Percentiles rank a stretch among this genome's conserved stretches.
phyloP scores from a whole-genome alignment of 2,888 invertebrate genomes.

The Ferdinandea cuprea region DNA sequence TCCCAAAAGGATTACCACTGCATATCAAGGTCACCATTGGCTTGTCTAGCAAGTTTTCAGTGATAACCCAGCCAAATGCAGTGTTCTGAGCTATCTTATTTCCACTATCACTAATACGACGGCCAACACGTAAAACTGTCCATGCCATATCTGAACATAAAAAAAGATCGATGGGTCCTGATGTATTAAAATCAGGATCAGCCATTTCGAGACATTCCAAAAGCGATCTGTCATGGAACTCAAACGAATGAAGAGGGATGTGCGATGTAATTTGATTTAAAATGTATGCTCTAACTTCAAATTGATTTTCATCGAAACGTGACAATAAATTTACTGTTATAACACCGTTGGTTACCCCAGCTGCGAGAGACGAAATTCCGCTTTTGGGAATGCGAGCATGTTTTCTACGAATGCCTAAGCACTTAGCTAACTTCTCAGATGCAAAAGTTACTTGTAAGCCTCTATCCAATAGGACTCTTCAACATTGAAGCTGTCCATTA shows the following conservation, averaged over 20 bases:
- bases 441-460: too few species aligned
- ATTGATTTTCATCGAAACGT: not conserved
- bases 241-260: slow-evolving; percentile 2
- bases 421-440: too few species aligned
- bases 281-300: slow-evolving; percentile 12
- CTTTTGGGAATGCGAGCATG: slow-evolving; percentile 15
- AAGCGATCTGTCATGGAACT: not conserved
- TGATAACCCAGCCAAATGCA: too few species aligned
- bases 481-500: too few species aligned
- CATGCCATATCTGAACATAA: slow-evolving; percentile 16
- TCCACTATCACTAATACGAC: not conserved
- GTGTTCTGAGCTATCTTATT: not conserved
- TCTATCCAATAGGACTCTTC: too few species aligned
- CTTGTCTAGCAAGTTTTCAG: too few species aligned
- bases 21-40: too few species aligned
- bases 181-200: slow-evolving; percentile 15
- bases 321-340: not conserved
- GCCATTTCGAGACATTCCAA: slow-evolving; percentile 5
- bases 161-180: slow-evolving; percentile 16
- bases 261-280: too few species aligned
- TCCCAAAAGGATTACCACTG: too few species aligned
- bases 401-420: not conserved
- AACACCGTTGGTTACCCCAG: slow-evolving; percentile 12
- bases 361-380: slow-evolving; percentile 10
- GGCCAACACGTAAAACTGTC: slow-evolving; percentile 17